Base-by-base conservation (phyloP, 1,140 invertebrate genomes). In the Tenebrio molitor region DNA sequence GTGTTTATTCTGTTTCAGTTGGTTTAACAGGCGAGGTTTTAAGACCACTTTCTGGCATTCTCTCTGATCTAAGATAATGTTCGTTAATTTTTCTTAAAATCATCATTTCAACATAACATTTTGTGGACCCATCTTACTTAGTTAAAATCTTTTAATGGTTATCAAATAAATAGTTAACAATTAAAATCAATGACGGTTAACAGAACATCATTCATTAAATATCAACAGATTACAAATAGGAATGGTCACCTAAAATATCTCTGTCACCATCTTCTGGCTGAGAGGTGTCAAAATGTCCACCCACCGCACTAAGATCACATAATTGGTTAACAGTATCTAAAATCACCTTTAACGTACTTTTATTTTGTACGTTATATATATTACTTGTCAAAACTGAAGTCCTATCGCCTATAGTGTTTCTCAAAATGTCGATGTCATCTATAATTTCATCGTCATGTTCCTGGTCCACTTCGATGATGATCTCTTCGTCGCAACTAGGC, bases 251-350 rank as follows among this genome's bases (percentile, higher is more conserved):
- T 17, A 58, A 15, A 58, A 12, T 39, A 29, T 21, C 23, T 29
- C 50, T 25, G 8, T 12, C 23, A 25, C 21, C 15, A 33, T 50
- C 15, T 5, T 50, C 44, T 8, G 16, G 17, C 2, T 29, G 1
- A 21, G n/a, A n/a, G n/a, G n/a, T n/a, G n/a, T n/a, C n/a, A n/a
- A n/a, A n/a, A n/a, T n/a, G n/a, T n/a, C 23, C 23, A 14, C 21
- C 14, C 8, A 29, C n/a, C 12, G n/a, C 36, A 39, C 5, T 29
- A 10, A 58, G 19, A n/a, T 58, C 50, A 12, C 50, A 58, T 2
- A 58, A 25, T 10, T 58, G 50, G 10, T 25, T 58, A 58, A 58
- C 23, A 25, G 7, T 58, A 14, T 58, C 50, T 23, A 58, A 58
- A 29, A 58, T 58, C 50, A 29, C 23, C 10, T 29, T 29, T 1